phyloP scores from a whole-genome alignment of 2,888 invertebrate species.

The Microdon myrmicae region DNA sequence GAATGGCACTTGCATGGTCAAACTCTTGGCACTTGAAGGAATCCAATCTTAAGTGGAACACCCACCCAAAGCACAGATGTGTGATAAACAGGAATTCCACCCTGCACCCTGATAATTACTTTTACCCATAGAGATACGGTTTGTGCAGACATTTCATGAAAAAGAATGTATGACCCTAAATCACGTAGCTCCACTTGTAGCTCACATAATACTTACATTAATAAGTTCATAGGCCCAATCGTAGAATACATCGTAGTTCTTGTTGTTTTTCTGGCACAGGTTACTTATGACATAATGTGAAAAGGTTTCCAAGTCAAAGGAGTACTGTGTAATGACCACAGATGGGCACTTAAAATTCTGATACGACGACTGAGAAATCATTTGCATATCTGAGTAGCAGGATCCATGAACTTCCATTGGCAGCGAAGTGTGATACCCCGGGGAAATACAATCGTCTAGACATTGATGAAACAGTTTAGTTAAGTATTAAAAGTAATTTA shows the following conservation, averaged over 20 bases:
- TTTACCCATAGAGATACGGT: too few relatives aligned
- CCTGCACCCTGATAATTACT: too few relatives aligned
- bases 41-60: too few relatives aligned
- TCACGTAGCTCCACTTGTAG: too few relatives aligned
- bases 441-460: conserved; percentile 66
- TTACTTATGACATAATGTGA: conserved; percentile 66
- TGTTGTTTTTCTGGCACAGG: conserved; percentile 66
- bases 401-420: conserved; percentile 67
- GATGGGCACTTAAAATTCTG: conserved; percentile 64
- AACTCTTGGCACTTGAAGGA: too few relatives aligned
- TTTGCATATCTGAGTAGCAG: conserved; percentile 67
- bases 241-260: conserved; percentile 66
- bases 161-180: too few relatives aligned
- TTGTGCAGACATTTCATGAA: too few relatives aligned
- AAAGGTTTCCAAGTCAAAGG: conserved; percentile 66
- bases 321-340: conserved; percentile 65
- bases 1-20: too few relatives aligned
- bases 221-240: conserved; percentile 67
- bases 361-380: conserved; percentile 66
- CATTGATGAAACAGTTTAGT: not conserved
- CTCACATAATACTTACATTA: conserved; percentile 59
- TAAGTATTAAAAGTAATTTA: not conserved
- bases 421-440: conserved; percentile 66
- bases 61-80: too few relatives aligned
- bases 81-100: too few relatives aligned